Base-by-base conservation (phyloP, 2,797 vertebrate species). In the Tangara arthus region DNA sequence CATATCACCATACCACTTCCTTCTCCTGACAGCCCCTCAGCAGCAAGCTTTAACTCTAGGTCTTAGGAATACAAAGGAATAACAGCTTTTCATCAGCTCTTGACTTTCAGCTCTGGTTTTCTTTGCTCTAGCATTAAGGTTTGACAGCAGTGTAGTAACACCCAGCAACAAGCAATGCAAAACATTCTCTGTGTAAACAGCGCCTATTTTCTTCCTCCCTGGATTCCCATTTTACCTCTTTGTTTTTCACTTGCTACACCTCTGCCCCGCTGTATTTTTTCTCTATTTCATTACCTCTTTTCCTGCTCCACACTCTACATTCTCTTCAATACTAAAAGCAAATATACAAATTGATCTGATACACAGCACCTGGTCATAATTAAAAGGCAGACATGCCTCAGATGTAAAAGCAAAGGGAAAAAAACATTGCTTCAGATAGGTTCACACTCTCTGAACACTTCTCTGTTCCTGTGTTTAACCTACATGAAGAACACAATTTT, bases 81-180 rank as follows among this genome's bases (percentile, higher is more conserved):
- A 64, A 61, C 35, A 93, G 27, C 30, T 83, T 91, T 68, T 71
- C 50, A 75, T 44, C n/a, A 90, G n/a, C 41, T 77, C 44, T 16
- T 42, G 77, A 56, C 55, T 81, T 78, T 42, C 50, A 78, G 34
- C 39, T 71, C 84, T 87, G 73, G 30, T 76, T 91, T 60, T 60
- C 28, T 32, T 91, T 75, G 32, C 35, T 44, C 34, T 46, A 49
- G 44, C 37, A 60, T 78, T 81, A 59, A 39, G 9, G 22, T 86
- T 82, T 95, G 88, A 90, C 80, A 86, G 57, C 42, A 90, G 19
- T 32, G 42, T 28, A 86, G 55, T 32, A 90, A 95, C 85, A 88
- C 27, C 42, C 65, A 93, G 90, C 80, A 91, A 90, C 69, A 88
- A 1, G 4, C 37, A 70, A 86, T 27, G 47, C 32, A 68, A 95